Base-by-base conservation (phyloP, 2,888 invertebrate genomes). In the Chrysodeixis includens region DNA sequence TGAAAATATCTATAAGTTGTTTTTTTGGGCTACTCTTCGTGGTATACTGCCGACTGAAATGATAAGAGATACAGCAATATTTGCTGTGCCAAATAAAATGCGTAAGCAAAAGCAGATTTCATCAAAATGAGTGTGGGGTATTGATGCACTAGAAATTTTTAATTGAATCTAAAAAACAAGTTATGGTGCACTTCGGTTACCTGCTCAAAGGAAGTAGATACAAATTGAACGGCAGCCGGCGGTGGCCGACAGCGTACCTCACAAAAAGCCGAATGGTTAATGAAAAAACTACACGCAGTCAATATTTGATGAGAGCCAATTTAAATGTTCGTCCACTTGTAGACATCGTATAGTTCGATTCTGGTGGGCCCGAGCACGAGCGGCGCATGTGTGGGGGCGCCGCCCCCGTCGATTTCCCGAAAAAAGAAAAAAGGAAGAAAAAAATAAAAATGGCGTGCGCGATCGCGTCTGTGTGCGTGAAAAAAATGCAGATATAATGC, bases 261-360 rank as follows among this genome's bases (percentile, higher is more conserved):
- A 90, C 90, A 92, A 93, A 94, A 94, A 90, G 86, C 85, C 83
- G 84, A 88, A 87, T 88, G 90, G 92, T 88, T 93, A 93, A 93
- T 94, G 92, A 93, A 94, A 94, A 94, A 93, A 93, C 93, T 93
- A 94, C 93, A 93, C 87, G 91, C 91, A 92, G 92, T 93, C 94
- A 94, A 94, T 95, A 94, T 94, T 93, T 95, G 94, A 95, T 94
- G 94, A 94, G 94, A 91, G 93, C 93, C 94, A 94, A 94, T 95
- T 94, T 94, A 93, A 93, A 93, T 93, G 94, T 92, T 93, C 93
- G 91, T 91, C 92, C 94, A 93, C 94, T 94, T 95, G 94, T 94
- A 95, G 94, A 94, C 94, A 94, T 93, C 92, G 93, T 88, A 93
- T 93, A 94, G 94, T 94, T 93, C 91, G 88, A 88, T 85, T 82